phyloP scores from a whole-genome alignment of 2,888 invertebrate genomes.

The Stratiomys singularior region DNA sequence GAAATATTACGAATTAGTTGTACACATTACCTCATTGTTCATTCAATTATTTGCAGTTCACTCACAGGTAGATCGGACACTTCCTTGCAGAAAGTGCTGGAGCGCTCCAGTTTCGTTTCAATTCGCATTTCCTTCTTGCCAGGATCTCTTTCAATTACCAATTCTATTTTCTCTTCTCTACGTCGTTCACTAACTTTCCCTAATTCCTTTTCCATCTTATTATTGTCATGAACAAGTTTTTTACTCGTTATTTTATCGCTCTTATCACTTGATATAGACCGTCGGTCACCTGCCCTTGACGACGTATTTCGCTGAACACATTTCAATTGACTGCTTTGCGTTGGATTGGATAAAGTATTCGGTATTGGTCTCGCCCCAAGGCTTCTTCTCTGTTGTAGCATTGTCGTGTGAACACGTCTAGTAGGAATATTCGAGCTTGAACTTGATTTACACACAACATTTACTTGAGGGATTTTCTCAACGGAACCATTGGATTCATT shows the following conservation, averaged over 20 bases:
- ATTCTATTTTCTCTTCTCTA: constrained; percentile 56
- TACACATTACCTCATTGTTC: constrained; percentile 49
- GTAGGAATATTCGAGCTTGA: constrained; percentile 62
- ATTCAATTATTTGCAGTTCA: constrained; percentile 64
- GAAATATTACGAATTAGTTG: background rate
- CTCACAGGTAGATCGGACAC: constrained; percentile 61
- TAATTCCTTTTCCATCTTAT: constrained; percentile 36
- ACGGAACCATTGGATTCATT: constrained; percentile 50
- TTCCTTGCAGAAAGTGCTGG: constrained; percentile 66
- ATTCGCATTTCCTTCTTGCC: constrained; percentile 54
- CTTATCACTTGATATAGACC: constrained; percentile 18
- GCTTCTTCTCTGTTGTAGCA: constrained; percentile 52
- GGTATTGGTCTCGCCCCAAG: constrained; percentile 46
- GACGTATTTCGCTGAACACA: constrained; percentile 28
- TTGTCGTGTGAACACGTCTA: constrained; percentile 55
- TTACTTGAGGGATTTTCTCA: constrained; percentile 61
- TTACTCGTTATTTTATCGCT: background rate
- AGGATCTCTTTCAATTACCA: constrained; percentile 55
- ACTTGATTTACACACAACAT: constrained; percentile 50
- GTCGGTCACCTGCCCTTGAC: constrained; percentile 10
- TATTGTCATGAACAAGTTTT: constrained; percentile 2
- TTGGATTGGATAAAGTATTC: constrained; percentile 46
- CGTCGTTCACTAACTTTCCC: background rate
- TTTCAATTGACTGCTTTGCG: constrained; percentile 45
- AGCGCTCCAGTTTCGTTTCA: constrained; percentile 63